Conservation (phyloP, 1,140 invertebrate genomes). For the Megathymus violae region DNA sequence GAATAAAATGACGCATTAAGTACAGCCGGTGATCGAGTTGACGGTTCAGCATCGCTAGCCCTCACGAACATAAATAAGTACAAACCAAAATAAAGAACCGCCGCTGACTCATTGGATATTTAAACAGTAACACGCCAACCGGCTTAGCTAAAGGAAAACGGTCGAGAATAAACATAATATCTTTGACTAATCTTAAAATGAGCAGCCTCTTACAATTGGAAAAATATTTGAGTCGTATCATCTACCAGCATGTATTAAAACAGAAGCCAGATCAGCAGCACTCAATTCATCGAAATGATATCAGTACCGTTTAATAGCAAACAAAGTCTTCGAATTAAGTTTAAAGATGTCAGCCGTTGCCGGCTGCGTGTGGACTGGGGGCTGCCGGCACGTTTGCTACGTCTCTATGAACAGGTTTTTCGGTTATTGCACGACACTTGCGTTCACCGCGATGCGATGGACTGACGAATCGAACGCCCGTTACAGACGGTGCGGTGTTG, state of each 20-base stretch:
- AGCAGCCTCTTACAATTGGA: too few relatives aligned
- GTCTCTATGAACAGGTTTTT: neutral
- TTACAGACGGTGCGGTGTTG: constrained; percentile 17
- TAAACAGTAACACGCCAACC: constrained; percentile 6
- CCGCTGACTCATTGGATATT: constrained; percentile 14
- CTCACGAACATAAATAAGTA: constrained; percentile 22
- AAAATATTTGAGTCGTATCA: too few relatives aligned
- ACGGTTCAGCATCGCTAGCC: constrained; percentile 18
- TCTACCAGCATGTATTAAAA: too few relatives aligned
- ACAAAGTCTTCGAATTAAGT: too few relatives aligned
- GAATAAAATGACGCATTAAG: constrained; percentile 13
- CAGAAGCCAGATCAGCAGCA: too few relatives aligned
- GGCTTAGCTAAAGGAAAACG: constrained; percentile 18
- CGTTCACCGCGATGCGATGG: neutral
- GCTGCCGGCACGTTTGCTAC: neutral
- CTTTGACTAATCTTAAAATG: too few relatives aligned
- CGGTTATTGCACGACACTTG: neutral
- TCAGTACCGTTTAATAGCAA: too few relatives aligned
- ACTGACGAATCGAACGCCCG: constrained; percentile 18
- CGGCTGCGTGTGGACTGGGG: neutral
- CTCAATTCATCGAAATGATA: too few relatives aligned
- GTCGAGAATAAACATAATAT: neutral
- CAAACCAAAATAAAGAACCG: constrained; percentile 22
- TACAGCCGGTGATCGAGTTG: constrained; percentile 4
- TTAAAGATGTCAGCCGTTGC: too few relatives aligned